These are phyloP conservation scores for Pardalotus punctatus DNA, from an alignment of 2,113 vertebrate genomes.

Conservation along the genomic window DNA sequence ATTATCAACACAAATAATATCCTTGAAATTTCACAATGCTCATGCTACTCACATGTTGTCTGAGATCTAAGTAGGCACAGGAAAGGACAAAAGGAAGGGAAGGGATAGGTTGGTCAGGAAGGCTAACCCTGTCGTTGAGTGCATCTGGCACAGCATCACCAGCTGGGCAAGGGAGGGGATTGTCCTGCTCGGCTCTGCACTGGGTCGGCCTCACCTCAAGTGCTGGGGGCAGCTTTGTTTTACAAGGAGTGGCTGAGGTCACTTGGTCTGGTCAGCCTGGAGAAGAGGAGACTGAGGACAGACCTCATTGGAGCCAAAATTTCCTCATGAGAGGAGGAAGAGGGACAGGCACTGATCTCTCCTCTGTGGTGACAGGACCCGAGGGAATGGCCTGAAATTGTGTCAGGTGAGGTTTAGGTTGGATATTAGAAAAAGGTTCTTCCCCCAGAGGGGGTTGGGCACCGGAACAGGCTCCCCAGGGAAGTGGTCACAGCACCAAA, in stretches of 20 bases:
- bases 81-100: background rate
- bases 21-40: background rate
- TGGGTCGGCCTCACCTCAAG: accelerated
- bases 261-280: background rate
- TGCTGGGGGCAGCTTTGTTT: background rate
- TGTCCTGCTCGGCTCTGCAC: background rate
- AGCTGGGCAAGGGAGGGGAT: background rate
- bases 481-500: background rate
- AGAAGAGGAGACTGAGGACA: background rate
- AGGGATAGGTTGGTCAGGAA: background rate
- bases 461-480: background rate
- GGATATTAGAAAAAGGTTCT: accelerated
- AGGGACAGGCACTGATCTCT: background rate
- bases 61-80: background rate
- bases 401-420: background rate
- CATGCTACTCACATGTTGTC: accelerated
- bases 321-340: accelerated
- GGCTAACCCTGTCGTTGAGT: accelerated
- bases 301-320: too few species aligned
- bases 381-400: background rate
- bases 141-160: background rate
- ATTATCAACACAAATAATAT: background rate
- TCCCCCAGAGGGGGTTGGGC: background rate
- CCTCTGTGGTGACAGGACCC: accelerated
- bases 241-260: accelerated